phyloP scores from a whole-genome alignment of 2,113 vertebrate species.

The Podilymbus podiceps region DNA sequence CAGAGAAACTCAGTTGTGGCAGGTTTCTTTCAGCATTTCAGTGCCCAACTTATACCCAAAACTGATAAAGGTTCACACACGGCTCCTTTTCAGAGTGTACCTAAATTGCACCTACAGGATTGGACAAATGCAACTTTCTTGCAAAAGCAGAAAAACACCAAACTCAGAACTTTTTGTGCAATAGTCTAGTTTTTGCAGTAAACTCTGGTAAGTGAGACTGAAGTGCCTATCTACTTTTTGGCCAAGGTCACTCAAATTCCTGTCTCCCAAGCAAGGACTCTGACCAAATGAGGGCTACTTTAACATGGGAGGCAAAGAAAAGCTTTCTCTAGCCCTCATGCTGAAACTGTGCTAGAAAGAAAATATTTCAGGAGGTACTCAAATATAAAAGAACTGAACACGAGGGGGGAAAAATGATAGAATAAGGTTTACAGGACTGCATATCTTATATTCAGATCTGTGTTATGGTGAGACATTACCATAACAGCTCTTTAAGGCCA shows the following conservation, averaged over 20 bases:
- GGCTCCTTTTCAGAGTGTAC: not conserved
- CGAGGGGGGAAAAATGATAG: not conserved
- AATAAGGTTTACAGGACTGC: not conserved
- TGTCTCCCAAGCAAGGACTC: not conserved
- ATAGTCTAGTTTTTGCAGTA: not conserved
- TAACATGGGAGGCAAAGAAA: not conserved
- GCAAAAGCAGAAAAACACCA: not conserved
- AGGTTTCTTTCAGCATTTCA: not conserved
- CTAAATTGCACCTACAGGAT: not conserved
- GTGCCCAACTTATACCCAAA: not conserved
- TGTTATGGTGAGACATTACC: not conserved
- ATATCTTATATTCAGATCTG: not conserved
- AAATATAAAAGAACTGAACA: not conserved
- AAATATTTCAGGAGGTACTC: not conserved
- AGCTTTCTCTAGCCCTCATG: not conserved
- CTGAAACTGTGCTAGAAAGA: not conserved
- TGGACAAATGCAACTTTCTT: not conserved
- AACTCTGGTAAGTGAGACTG: not conserved
- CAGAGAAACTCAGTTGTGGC: not conserved
- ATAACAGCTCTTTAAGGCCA: not conserved
- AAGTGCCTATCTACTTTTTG: not conserved
- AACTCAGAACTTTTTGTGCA: not conserved
- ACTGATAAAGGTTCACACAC: not conserved
- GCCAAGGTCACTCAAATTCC: not conserved
- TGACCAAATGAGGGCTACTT: not conserved